These are phyloP conservation scores for Myopa tessellatipennis DNA, from an alignment of 2,888 invertebrate genomes.

Conservation along the genomic window DNA sequence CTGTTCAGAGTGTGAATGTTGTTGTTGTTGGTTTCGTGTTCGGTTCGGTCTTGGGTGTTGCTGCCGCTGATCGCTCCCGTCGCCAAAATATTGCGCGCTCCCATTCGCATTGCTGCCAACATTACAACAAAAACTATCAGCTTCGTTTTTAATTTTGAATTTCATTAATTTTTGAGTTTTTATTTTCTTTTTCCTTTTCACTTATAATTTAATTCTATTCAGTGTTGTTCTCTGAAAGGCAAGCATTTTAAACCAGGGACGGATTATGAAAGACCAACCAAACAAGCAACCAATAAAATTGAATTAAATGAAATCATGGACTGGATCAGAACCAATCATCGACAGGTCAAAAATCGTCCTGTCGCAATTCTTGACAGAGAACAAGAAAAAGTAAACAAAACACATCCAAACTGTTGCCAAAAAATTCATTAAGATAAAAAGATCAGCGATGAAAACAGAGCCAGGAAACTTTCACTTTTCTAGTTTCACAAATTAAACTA, in stretches of 20 bases:
- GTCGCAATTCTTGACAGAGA: no score
- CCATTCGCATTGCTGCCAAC: neutral
- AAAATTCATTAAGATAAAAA: neutral
- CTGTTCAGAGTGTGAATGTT: neutral
- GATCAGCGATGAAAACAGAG: neutral
- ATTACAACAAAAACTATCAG: no score
- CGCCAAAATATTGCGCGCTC: neutral
- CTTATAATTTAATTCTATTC: neutral
- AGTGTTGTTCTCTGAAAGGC: neutral
- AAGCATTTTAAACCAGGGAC: no score
- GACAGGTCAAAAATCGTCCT: no score
- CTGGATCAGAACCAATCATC: no score
- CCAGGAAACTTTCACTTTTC: neutral
- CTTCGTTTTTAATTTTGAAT: neutral
- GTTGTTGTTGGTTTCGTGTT: neutral
- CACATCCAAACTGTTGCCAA: neutral
- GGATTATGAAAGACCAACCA: no score
- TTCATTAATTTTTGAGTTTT: neutral
- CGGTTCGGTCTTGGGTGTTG: neutral
- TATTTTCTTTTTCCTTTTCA: neutral
- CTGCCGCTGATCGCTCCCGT: neutral
- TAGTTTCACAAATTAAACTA: neutral
- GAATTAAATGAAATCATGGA: no score
- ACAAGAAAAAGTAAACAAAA: no score
- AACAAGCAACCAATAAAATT: no score